Evolutionary conservation across 2,797 vertebrate genomes (phyloP).

Genomic region (Pseudomugil tenellus): DNA sequence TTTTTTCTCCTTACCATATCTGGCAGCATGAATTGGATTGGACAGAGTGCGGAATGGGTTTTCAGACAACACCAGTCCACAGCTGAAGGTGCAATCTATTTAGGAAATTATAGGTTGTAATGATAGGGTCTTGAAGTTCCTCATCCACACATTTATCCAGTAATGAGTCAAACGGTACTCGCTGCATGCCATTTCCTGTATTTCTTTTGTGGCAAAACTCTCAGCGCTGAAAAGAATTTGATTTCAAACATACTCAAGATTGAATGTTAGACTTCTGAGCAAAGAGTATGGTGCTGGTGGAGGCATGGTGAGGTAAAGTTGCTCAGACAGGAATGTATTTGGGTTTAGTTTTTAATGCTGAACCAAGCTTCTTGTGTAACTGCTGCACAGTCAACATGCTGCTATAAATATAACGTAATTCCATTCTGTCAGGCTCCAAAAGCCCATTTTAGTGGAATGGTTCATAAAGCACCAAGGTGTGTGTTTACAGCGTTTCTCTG

Average conservation of each 20-base stretch:
- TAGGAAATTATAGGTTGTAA: conserved; percentile 57
- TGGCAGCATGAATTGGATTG: conserved; percentile 46
- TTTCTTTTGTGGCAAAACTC: conserved; percentile 21
- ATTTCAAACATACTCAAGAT: conserved; percentile 32
- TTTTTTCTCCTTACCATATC: conserved; percentile 54
- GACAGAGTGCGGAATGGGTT: conserved; percentile 53
- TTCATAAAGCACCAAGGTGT: conserved; percentile 27
- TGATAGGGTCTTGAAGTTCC: conserved; percentile 45
- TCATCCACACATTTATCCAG: conserved; percentile 33
- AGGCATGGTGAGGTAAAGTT: conserved; percentile 28
- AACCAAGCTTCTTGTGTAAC: conserved; percentile 16
- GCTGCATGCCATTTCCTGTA: conserved; percentile 38
- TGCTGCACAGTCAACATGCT: conserved; percentile 27
- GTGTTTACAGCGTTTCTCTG: conserved; percentile 45
- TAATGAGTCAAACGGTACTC: conserved; percentile 38
- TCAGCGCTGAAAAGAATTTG: neutral
- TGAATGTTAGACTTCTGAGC: conserved; percentile 28
- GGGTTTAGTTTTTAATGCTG: conserved; percentile 8
- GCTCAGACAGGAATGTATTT: conserved; percentile 27
- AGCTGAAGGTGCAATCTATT: conserved; percentile 51
- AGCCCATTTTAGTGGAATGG: conserved; percentile 25
- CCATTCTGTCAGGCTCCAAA: conserved; percentile 29
- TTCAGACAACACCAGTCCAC: conserved; percentile 27
- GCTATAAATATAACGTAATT: conserved; percentile 21
- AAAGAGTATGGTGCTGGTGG: conserved; percentile 8